Base-by-base conservation (phyloP, 1,140 invertebrate genomes). In the Neodiprion virginianus region DNA sequence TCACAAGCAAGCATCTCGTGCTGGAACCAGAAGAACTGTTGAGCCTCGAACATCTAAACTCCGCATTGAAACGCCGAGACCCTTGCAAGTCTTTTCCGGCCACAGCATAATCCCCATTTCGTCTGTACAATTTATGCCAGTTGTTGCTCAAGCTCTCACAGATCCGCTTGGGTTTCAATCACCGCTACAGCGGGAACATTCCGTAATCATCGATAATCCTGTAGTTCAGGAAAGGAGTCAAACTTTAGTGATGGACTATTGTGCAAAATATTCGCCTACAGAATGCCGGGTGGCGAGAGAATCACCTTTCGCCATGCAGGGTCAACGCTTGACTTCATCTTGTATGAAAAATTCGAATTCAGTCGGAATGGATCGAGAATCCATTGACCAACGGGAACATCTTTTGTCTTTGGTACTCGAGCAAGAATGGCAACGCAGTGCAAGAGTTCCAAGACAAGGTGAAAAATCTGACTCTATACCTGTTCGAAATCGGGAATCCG, bases 141-240 rank as follows among this genome's bases (percentile, higher is more conserved):
- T 17, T 12, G 8, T 69, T 23, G 8, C 14, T 14, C 67, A 69
- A 7, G 7, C 17, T 11, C 11, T 69, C 21, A 11, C 17, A 69
- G 21, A 47, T 69, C 7, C 21, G 7, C 11, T 21, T 69, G 4
- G 40, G 23, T 69, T 23, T 23, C 23, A 14, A 14, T 21, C 8
- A 69, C 40, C 40, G 7, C n/a, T 11, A 14, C 67, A 21, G 11
- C 10, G 4, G 5, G 67, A 69, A 7, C 61, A 65, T 47, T 69
- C 23, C 40, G 21, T 69, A 21, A 69, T 47, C 17, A 69, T 69
- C 12, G 40, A 69, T 23, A 69, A 47, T 69, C 67, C 67, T 69
- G 14, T 69, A 12, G 61, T 40, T 40, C 28, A 40, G 28, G 28
- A 40, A 65, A 65, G 2, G 50, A 50, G 21, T 72, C 21, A 40